Base-by-base conservation (phyloP, 2,888 invertebrate species). In the Physocephala rufipes region DNA sequence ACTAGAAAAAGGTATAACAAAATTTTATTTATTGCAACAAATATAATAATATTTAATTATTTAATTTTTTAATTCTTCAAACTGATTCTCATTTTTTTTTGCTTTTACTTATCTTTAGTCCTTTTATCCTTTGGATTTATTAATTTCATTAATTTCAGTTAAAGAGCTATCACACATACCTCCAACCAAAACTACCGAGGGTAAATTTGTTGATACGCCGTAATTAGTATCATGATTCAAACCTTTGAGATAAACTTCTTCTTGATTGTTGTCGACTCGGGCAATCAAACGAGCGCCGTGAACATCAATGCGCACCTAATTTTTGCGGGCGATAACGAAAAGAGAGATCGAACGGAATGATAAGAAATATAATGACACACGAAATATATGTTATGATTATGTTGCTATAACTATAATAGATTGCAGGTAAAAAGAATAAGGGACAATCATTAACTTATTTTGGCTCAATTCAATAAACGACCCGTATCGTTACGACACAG, bases 171-270 rank as follows among this genome's bases (percentile, higher is more conserved):
- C 49, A 2, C 7, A 78, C 86, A 88, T 87, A 94, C 95, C 95
- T 88, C 95, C 95, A 81, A 95, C 93, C 75, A 95, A 89, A 77
- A 95, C 95, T 61, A 95, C 94, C 15, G 95, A 95, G 67, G 93
- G 93, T 73, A 95, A 89, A 85, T 95, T 95, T 79, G 92, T 92
- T 61, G 93, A 91, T 45, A 95, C 94, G 7, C 95, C 95, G 82
- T 95, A 96, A 87, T 94, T 94, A 74, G 92, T 93, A 81, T 93
- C 92, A 78, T 92, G 91, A 85, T 93, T 91, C 73, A 96, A 87
- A 68, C 95, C 95, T 87, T 93, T 91, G 72, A 96, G 88, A 82
- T 92, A 92, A 0, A 93, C 93, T 87, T 95, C 94, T 83, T 92
- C 92, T 79, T 91, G 91, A 74, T 91, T 88, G 76, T 92, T 92